These are phyloP conservation scores for Felis catus DNA, from an alignment of 2,113 vertebrate genomes.

Conservation along the genomic window DNA sequence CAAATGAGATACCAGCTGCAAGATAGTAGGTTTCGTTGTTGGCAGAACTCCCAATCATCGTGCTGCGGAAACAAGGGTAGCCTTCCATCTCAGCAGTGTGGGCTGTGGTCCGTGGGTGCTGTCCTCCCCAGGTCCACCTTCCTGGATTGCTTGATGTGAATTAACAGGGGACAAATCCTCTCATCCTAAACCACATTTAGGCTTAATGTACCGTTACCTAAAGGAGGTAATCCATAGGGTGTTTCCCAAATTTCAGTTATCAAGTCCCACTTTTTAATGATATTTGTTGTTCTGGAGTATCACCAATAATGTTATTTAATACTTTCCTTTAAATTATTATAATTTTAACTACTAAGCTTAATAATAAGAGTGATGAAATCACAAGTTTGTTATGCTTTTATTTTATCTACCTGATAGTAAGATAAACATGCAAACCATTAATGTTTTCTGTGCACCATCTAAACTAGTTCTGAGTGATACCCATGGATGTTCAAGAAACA, in stretches of 20 bases:
- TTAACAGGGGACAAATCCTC: constrained; percentile 20
- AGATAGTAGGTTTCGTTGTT: constrained; percentile 56
- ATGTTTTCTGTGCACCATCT: background rate
- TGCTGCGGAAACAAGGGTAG: background rate
- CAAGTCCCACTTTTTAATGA: background rate
- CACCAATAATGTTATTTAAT: background rate
- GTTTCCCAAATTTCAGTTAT: constrained; percentile 14
- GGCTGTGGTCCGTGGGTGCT: background rate
- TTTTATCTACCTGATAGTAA: background rate
- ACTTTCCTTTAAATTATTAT: constrained; percentile 11
- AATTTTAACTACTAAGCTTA: constrained; percentile 6
- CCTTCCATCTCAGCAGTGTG: background rate
- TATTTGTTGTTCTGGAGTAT: background rate
- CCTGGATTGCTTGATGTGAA: background rate
- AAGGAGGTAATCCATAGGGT: background rate
- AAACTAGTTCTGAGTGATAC: constrained; percentile 39
- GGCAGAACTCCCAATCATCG: constrained; percentile 56
- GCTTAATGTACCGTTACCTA: background rate
- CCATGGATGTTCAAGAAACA: background rate
- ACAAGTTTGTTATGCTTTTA: background rate
- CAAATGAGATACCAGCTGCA: constrained; percentile 74
- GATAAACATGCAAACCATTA: background rate
- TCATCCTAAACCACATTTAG: constrained; percentile 29
- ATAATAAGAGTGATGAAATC: background rate
- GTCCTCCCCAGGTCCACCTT: background rate